Evolutionary conservation across 2,113 vertebrate genomes (phyloP).

Genomic region (Limanda limanda): DNA sequence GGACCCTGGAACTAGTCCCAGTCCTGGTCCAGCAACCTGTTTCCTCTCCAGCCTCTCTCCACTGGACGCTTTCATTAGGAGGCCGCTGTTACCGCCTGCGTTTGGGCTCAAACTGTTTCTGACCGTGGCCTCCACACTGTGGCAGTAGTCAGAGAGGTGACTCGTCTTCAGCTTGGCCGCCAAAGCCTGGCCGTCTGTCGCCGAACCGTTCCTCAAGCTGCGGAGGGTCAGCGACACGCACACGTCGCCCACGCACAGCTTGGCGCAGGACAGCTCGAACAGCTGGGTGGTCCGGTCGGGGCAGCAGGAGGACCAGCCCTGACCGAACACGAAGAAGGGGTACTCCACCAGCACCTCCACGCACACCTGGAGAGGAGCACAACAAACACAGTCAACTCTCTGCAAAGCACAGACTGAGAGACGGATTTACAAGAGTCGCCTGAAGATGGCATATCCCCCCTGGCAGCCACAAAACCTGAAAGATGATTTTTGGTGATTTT

Average conservation of each 20-base stretch:
- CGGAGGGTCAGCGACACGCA: slow-evolving; percentile 98
- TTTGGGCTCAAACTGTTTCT: slow-evolving; percentile 58
- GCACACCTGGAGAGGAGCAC: slow-evolving; percentile 87
- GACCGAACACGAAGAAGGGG: slow-evolving; percentile 99
- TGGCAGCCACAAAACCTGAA: not conserved
- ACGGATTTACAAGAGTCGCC: not conserved
- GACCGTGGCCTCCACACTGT: slow-evolving; percentile 37
- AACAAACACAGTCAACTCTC: slow-evolving; percentile 32
- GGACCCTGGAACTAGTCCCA: slow-evolving; percentile 51
- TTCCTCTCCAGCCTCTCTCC: slow-evolving; percentile 74
- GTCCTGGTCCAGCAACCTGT: slow-evolving; percentile 82
- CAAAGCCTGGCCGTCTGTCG: slow-evolving; percentile 84
- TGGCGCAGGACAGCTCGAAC: slow-evolving; percentile 96
- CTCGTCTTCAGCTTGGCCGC: slow-evolving; percentile 66
- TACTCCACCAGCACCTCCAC: slow-evolving; percentile 98
- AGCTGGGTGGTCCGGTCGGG: slow-evolving; percentile 97
- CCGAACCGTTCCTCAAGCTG: slow-evolving; percentile 90
- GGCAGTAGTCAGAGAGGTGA: slow-evolving; percentile 58
- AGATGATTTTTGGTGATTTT: not conserved
- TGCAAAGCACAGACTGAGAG: not conserved
- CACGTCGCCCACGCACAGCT: slow-evolving; percentile 97
- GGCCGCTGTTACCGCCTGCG: slow-evolving; percentile 81
- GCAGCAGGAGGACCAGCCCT: slow-evolving; percentile 99
- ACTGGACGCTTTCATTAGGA: slow-evolving; percentile 79
- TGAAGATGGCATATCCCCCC: not conserved